Conservation (phyloP, 2,888 invertebrate species). For the Apoda limacodes region DNA sequence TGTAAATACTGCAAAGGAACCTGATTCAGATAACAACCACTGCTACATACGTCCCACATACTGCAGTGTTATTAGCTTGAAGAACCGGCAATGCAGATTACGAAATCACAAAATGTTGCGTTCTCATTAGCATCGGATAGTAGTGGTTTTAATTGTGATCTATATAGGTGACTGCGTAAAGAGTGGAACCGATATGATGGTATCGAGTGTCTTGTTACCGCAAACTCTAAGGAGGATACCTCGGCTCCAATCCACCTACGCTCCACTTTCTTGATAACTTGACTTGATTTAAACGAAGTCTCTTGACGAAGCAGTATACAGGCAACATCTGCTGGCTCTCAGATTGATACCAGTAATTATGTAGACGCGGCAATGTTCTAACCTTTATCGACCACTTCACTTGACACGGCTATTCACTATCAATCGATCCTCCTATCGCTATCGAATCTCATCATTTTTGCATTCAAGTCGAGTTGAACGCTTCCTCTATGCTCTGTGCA, state of each 20-base stretch:
- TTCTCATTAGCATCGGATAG: conserved; percentile 29
- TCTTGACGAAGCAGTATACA: too few species aligned
- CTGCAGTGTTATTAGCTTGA: too few species aligned
- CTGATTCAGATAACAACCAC: conserved; percentile 35
- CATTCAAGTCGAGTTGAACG: not conserved
- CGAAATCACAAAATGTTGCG: too few species aligned
- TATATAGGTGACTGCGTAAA: conserved; percentile 21
- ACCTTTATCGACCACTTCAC: too few species aligned
- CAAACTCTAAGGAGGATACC: conserved; percentile 35
- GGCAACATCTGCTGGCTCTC: too few species aligned
- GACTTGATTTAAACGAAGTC: too few species aligned
- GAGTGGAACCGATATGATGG: conserved; percentile 26
- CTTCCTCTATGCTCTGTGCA: conserved; percentile 6
- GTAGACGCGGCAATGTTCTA: too few species aligned
- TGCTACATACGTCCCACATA: conserved; percentile 43
- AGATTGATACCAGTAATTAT: too few species aligned
- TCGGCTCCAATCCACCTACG: conserved; percentile 40
- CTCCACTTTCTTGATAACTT: conserved; percentile 19
- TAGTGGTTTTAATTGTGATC: conserved; percentile 28
- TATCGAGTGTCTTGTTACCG: conserved; percentile 31
- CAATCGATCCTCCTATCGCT: too few species aligned
- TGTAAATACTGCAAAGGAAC: conserved; percentile 37
- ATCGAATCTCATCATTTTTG: not conserved
- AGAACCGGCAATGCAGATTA: too few species aligned
- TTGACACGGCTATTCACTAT: conserved; percentile 25